A percentile compares a stretch with the other conserved stretches of the same genome.
Conservation (phyloP, 2,797 vertebrate species). For the Sylvia borin region DNA sequence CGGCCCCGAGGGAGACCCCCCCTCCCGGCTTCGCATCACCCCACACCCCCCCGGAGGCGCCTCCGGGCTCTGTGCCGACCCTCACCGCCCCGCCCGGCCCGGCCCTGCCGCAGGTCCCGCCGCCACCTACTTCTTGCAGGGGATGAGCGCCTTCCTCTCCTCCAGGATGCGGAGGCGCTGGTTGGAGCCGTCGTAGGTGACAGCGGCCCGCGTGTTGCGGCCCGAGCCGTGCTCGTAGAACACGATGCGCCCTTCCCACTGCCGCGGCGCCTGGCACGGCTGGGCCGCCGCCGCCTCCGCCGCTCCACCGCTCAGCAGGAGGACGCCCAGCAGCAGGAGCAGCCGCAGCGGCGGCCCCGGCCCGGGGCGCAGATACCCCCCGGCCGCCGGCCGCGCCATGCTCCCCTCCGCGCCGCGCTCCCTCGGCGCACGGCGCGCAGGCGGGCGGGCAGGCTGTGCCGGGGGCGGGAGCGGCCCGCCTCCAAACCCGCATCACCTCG, state of each 20-base stretch:
- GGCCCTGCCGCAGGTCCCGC: neutral
- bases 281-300: neutral
- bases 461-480: neutral
- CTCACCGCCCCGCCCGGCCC: neutral
- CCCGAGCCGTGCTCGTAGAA: conserved; percentile 85
- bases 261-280: conserved; percentile 88
- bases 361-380: too few relatives aligned
- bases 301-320: neutral
- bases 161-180: conserved; percentile 87
- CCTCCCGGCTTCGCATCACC: neutral
- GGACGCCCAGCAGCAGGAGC: neutral
- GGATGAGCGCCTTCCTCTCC: conserved; percentile 89
- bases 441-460: neutral
- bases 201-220: conserved; percentile 82
- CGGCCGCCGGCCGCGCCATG: neutral
- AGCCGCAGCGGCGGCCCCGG: neutral
- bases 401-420: neutral
- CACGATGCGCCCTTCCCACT: conserved; percentile 92
- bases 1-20: neutral
- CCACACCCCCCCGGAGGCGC: neutral
- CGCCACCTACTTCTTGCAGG: conserved; percentile 88
- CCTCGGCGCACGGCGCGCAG: neutral
- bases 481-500: neutral
- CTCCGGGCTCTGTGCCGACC: neutral
- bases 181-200: conserved; percentile 87